Evolutionary conservation across 2,888 invertebrate genomes (phyloP).

Genomic region (Drosophila austrosaltans): DNA sequence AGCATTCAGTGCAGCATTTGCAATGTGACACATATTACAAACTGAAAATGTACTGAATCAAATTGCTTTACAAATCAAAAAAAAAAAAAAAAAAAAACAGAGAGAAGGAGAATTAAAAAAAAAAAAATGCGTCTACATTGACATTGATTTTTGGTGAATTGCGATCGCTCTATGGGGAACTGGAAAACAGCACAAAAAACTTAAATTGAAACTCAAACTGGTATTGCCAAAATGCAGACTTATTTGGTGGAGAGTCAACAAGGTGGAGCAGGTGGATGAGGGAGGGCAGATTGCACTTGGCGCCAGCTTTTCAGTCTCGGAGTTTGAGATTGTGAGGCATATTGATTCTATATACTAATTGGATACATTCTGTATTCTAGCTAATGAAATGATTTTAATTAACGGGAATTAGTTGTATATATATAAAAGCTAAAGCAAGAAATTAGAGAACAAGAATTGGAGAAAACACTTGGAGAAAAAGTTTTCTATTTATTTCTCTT

Average conservation of each 20-base stretch:
- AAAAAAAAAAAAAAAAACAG: no score
- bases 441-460: not conserved
- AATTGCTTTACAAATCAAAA: slow-evolving; percentile 11
- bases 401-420: not conserved
- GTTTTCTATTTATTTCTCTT: no score
- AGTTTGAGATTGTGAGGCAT: not conserved
- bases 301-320: not conserved
- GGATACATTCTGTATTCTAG: not conserved
- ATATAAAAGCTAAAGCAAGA: not conserved
- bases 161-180: slow-evolving; percentile 48
- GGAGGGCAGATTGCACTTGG: slow-evolving; percentile 1
- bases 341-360: slow-evolving; percentile 9
- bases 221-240: slow-evolving; percentile 31
- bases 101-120: slow-evolving; percentile 23
- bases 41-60: slow-evolving; percentile 5
- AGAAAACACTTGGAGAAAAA: not conserved
- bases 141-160: slow-evolving; percentile 69
- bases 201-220: slow-evolving; percentile 32
- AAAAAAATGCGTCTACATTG: slow-evolving; percentile 30
- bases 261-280: not conserved
- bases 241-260: slow-evolving; percentile 26
- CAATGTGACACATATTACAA: slow-evolving; percentile 39
- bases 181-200: slow-evolving; percentile 13
- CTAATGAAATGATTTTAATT: slow-evolving; percentile 2
- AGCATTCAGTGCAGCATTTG: not conserved